phyloP scores from a whole-genome alignment of 1,140 invertebrate species.

The Druon quercuslanigerum region DNA sequence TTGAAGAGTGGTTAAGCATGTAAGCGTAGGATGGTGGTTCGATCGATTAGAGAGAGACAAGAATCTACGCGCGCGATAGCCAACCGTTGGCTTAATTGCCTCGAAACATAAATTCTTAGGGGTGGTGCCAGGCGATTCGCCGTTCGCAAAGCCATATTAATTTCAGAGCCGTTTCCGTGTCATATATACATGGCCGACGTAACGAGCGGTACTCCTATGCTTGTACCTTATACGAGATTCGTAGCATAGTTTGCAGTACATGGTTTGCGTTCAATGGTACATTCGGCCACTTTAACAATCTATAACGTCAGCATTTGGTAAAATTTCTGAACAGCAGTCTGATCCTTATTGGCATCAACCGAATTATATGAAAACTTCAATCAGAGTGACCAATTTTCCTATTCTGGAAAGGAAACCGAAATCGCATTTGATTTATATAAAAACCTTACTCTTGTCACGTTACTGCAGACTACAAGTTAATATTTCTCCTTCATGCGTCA shows the following conservation, averaged over 20 bases:
- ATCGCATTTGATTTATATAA: no score
- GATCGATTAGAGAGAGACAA: conserved; percentile 54
- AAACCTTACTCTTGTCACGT: no score
- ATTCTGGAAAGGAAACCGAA: no score
- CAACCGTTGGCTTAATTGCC: conserved; percentile 64
- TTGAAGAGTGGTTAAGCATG: not conserved
- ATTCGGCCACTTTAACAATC: no score
- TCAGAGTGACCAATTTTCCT: no score
- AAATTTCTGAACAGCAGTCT: no score
- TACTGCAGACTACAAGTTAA: no score
- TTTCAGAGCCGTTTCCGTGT: conserved; percentile 52
- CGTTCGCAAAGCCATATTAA: conserved; percentile 64
- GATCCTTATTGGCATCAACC: no score
- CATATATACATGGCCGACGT: conserved; percentile 25
- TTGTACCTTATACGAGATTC: not conserved
- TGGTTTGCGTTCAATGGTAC: no score
- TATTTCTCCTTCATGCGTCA: no score
- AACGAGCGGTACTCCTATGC: not conserved
- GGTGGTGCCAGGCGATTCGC: conserved; percentile 48
- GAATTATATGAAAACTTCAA: no score
- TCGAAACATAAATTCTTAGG: conserved; percentile 68
- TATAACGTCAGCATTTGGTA: no score
- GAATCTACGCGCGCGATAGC: conserved; percentile 50
- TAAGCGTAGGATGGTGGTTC: conserved; percentile 25
- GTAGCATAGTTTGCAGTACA: not conserved